Base-by-base conservation (phyloP, 2,113 vertebrate species). In the Elaphurus davidianus region DNA sequence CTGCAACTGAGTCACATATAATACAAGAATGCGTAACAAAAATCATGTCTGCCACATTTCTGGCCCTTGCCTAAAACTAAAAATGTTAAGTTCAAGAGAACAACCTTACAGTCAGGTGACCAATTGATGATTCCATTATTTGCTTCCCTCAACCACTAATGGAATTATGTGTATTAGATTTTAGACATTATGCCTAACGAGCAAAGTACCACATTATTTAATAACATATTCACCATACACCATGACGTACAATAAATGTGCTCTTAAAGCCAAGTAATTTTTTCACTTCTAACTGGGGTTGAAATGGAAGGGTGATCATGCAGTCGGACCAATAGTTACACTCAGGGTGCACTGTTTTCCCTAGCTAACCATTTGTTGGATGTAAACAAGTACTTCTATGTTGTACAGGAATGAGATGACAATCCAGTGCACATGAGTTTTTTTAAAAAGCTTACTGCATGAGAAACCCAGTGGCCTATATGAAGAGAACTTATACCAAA, bases 391-490 rank as follows among this genome's bases (percentile, higher is more conserved):
- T 96, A 98, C 95, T 98, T 98, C 96, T 98, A 98, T 97, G 96
- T 98, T 98, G 98, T 98, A 98, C 96, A 98, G 98, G 96, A 98
- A 98, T 98, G 98, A 99, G 98, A 99, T 99, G 99, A 99, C 98
- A 94, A 97, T 96, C 90, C 98, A 98, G 98, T 98, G 98, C 98
- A 98, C 97, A 87, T 93, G 96, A 97, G 97, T 98, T 98, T 96
- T 97, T 97, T 94, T 79, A 98, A 89, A 98, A 96, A 95, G 97
- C 98, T 98, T 97, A 98, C 98, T 93, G 92, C 94, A 98, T 98
- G 97, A 98, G 96, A 98, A 98, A 99, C 98, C 98, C 98, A 99
- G 98, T 95, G 98, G 97, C 0, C 15, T 98, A n/a, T 92, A 87
- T 2, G 95, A 98, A 98, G 97, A 99, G 98, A 98, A 96, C 96